These are phyloP conservation scores for Molorchus minor DNA, from an alignment of 2,888 invertebrate species.

Conservation along the genomic window DNA sequence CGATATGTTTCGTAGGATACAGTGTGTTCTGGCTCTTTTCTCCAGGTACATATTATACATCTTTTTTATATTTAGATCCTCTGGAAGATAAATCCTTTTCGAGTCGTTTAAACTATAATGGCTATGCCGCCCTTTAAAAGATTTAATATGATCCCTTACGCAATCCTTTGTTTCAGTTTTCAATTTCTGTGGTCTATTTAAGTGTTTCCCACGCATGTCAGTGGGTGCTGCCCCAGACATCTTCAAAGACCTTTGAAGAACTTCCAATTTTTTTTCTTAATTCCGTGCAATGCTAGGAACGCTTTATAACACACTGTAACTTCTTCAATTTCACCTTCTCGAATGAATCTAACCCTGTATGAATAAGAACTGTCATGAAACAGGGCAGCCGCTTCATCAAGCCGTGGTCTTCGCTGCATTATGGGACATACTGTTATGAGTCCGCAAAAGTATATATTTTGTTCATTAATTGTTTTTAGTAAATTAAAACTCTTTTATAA, in stretches of 20 bases:
- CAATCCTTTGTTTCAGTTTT: slow-evolving; percentile 17
- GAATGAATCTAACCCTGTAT: slow-evolving; percentile 23
- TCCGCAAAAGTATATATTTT: slow-evolving; percentile 27
- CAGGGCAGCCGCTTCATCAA: slow-evolving; percentile 1
- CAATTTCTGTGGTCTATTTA: slow-evolving; percentile 26
- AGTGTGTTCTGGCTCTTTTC: slow-evolving; percentile 5
- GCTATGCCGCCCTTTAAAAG: slow-evolving; percentile 29
- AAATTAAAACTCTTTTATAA: slow-evolving; percentile 21
- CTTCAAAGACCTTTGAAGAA: slow-evolving; percentile 22
- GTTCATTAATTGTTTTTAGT: slow-evolving; percentile 21
- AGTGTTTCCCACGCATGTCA: slow-evolving; percentile 30
- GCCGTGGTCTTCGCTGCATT: slow-evolving; percentile 9
- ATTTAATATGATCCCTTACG: slow-evolving; percentile 30
- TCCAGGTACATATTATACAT: slow-evolving; percentile 16
- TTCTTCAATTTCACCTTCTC: slow-evolving; percentile 25
- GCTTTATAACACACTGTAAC: slow-evolving; percentile 32
- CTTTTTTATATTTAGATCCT: slow-evolving; percentile 32
- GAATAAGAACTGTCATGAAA: slow-evolving; percentile 22
- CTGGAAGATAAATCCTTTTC: slow-evolving; percentile 28
- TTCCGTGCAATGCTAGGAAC: slow-evolving; percentile 33
- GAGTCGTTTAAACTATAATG: slow-evolving; percentile 36
- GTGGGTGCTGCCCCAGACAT: slow-evolving; percentile 12
- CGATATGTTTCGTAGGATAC: slow-evolving; percentile 14
- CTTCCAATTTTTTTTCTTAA: slow-evolving; percentile 7
- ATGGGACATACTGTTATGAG: slow-evolving; percentile 28